Evolutionary conservation across 1,140 invertebrate genomes (phyloP), one percentile per base, ranked within the genome.

Genomic region (Aradophagus sp.): DNA sequence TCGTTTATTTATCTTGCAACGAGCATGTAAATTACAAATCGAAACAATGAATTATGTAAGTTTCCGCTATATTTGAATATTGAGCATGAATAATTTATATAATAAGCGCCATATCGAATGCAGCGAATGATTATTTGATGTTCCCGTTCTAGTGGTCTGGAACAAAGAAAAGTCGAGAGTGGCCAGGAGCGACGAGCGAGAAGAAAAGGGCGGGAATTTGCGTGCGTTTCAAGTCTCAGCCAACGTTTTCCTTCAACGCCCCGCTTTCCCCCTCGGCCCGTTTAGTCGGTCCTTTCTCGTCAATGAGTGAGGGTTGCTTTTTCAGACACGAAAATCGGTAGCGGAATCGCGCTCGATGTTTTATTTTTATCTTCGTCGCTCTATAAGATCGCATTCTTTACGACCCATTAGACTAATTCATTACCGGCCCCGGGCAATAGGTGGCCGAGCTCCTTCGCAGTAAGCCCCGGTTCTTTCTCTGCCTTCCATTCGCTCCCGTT

Each of bases 361-460:
- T 85, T 84, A 84, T 84, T 86, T 85, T 85, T 29, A 81, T 82
- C 78, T 77, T 77, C 78, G 77, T 71, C 76, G 80, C 78, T 82
- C 83, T 82, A 82, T 86, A 85, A 86, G 81, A 85, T 85, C 82
- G 79, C 81, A 86, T 86, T 84, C 80, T 84, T 86, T 86, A 86
- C 81, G 83, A 85, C 80, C 83, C 83, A 86, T 86, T 86, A 84
- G 83, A 86, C 80, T 82, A 85, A 86, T 85, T 86, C 83, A 86
- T 86, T 86, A 86, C 80, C 78, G 63, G 78, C 77, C 77, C 74
- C 74, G 52, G 76, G 81, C 78, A 80, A 79, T 80, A 77, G 79
- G 79, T 80, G 77, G 78, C 69, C 74, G 71, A 79, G 77, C 61
- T 77, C 61, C 48, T 76, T 59, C 52, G 56, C 10, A n/a, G n/a